Base-by-base conservation (phyloP, 2,888 invertebrate species). In the Dolichopus griseipennis region DNA sequence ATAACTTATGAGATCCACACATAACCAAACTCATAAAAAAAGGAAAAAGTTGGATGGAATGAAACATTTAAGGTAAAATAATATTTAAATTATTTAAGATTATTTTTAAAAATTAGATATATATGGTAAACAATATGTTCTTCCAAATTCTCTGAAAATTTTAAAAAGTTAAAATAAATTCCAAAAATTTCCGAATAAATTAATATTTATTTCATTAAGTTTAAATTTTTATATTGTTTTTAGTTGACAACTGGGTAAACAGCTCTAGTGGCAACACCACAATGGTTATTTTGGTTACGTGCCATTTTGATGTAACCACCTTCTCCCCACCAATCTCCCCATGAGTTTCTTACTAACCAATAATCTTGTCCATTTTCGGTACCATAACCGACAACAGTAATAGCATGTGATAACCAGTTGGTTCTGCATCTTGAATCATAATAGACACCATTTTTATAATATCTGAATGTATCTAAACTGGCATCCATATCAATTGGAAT, bases 261-360 rank as follows among this genome's bases (percentile, higher is more conserved):
- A 71, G 93, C 90, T 72, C 83, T 78, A 67, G 87, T 83, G 66
- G 93, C 92, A 78, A 94, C 86, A 74, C 93, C 93, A 80, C 93
- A 94, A 77, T 88, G 85, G 81, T 93, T 93, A 68, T 88, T 75
- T 74, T 83, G 84, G 82, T 93, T 92, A 73, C 93, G 85, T 63
- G 90, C 86, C 87, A 94, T 92, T 82, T 88, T 88, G 75, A 93
- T 88, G 83, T 91, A 93, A 61, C 93, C 93, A 0, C 86, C 77
- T 52, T 1, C 67, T 12, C 69, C 69, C 69, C 69, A 69, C 15
- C 86, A 77, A 52, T 87, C 84, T 34, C 93, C 87, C 91, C 92
- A 93, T 66, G 92, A 67, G 41, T 71, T 71, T 65, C 69, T 71
- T 2, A 71, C 66, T 9, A 71, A 65, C 68, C 69, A 71, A 66